Base-by-base conservation (phyloP, 2,888 invertebrate genomes). In the Rotaria sp. region DNA sequence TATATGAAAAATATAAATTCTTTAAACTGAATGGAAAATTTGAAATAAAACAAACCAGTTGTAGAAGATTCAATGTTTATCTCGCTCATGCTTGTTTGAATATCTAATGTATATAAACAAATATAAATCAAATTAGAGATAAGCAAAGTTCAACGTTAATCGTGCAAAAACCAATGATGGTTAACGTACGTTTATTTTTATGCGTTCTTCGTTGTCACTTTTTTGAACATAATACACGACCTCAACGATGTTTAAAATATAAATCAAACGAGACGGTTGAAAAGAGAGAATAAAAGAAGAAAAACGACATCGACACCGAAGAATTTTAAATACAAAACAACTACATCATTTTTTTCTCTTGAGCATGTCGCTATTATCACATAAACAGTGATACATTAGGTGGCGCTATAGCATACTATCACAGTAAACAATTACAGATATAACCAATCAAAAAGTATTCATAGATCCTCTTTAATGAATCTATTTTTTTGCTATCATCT, bases 301-400 rank as follows among this genome's bases (percentile, higher is more conserved):
- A 59, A 59, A 59, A 59, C 30, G 57, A 59, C 57, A 59, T 13
- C 57, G 15, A 59, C 57, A 59, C n/a, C 57, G 30, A 30, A 59
- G 57, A 59, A 59, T 59, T 59, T 59, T 30, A 59, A n/a, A 59
- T 30, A 59, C 57, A 59, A 59, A 59, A 59, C 57, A 59, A 59
- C 57, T 4, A 30, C 57, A 26, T 11, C 57, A 30, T 13, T 59
- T 30, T 30, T 59, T 59, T 59, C n/a, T 30, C n/a, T 59, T 15
- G 15, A 26, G 0, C 5, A 15, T 30, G 57, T 30, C 57, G 57
- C 57, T 30, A 59, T 15, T 30, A 59, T 59, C n/a, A 4, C 0
- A 30, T 11, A 15, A 59, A 59, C 3, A 30, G 8, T 4, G 11
- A 30, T 15, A 30, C 13, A 26, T 59, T 1, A 13, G 1, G 26